Base-by-base conservation (phyloP, 2,888 invertebrate genomes). In the Linnaemya tessellans region DNA sequence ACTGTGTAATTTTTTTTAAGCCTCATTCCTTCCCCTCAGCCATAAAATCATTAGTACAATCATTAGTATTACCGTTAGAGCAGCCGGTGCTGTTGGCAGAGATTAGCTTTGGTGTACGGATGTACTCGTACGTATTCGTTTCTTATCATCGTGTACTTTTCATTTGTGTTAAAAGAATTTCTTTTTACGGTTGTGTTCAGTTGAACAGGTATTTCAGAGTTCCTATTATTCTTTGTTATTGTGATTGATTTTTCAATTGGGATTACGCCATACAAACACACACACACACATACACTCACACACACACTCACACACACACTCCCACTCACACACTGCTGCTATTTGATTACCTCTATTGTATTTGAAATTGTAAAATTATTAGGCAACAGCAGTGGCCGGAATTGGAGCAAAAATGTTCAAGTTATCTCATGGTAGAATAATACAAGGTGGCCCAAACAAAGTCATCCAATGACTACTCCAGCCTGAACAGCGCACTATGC, bases 301-400 rank as follows among this genome's bases (percentile, higher is more conserved):
- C n/a, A n/a, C n/a, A n/a, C n/a, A n/a, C n/a, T n/a, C n/a, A n/a
- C n/a, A n/a, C n/a, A n/a, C n/a, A n/a, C n/a, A n/a, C n/a, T n/a
- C n/a, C n/a, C n/a, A n/a, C n/a, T n/a, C 60, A 83, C 73, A 78
- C 78, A 73, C 49, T 77, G 35, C 51, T 78, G 10, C 58, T 54
- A 67, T 78, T 71, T 71, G 64, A 71, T 82, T 82, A 82, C 38
- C 43, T 58, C 65, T 51, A 43, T 78, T 73, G 77, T 67, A 83
- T 73, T 68, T 38, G 22, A 49, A 38, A 11, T 80, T 46, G 22
- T 13, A 15, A 41, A 62, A 62, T 67, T 60, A 43, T 60, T 41
- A 15, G 15, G 13, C 10, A 35, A 35, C 54, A 80, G 64, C 9
- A 4, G 5, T 5, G 46, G 1, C 15, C 22, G 51, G 38, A 43